phyloP scores from a whole-genome alignment of 1,140 invertebrate species.

The Drosophila kanapiae region DNA sequence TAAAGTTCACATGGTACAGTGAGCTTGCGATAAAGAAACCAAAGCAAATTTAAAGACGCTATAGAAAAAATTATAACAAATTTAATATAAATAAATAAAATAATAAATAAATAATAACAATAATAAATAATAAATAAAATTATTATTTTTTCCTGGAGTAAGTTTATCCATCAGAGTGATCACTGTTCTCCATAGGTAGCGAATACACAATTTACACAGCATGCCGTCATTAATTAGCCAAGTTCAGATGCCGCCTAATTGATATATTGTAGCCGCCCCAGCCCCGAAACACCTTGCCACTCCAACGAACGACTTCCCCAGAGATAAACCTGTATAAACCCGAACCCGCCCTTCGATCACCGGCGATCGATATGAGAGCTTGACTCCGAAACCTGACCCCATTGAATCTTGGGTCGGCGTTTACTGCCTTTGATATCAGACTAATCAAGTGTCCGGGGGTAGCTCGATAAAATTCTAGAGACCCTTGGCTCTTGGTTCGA shows the following conservation, averaged over 20 bases:
- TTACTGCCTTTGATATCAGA: slow-evolving; percentile 76
- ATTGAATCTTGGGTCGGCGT: slow-evolving; percentile 46
- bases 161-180: too few relatives aligned
- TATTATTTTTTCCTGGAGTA: too few relatives aligned
- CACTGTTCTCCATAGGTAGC: slow-evolving; percentile 6
- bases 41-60: not conserved
- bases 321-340: slow-evolving; percentile 45
- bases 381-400: slow-evolving; percentile 22
- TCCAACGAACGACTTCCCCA: slow-evolving; percentile 8
- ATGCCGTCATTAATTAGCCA: slow-evolving; percentile 51
- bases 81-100: too few relatives aligned
- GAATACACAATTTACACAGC: slow-evolving; percentile 30
- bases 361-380: slow-evolving; percentile 41
- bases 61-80: too few relatives aligned
- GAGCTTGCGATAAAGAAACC: not conserved
- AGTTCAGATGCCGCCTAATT: slow-evolving; percentile 48
- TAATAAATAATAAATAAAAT: too few relatives aligned
- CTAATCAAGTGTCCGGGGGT: slow-evolving; percentile 63
- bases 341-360: slow-evolving; percentile 21
- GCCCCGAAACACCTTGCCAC: not conserved
- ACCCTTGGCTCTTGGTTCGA: slow-evolving; percentile 13
- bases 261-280: slow-evolving; percentile 10
- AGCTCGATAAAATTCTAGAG: slow-evolving; percentile 61
- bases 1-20: slow-evolving; percentile 31
- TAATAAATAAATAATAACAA: too few relatives aligned